Evolutionary conservation across 2,888 invertebrate genomes (phyloP), one percentile per base, ranked within the genome.

Genomic region (Eupelmus urozonus): DNA sequence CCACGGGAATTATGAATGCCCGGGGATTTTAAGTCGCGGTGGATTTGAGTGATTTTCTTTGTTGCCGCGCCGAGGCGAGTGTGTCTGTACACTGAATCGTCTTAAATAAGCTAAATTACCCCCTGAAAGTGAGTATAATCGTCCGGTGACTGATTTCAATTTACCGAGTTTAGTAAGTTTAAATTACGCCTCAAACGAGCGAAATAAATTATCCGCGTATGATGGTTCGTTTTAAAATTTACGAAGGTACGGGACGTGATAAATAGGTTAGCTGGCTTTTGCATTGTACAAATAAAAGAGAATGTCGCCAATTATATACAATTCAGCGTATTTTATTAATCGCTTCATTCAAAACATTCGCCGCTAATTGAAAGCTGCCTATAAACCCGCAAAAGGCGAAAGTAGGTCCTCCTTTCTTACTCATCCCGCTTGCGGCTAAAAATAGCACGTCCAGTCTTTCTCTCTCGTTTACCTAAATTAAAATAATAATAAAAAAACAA

Each of bases 41-140:
- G n/a, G 34, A 65, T 71, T 67, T 20, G 45, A 73, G 69, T 49
- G 69, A 69, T 69, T 78, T 73, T 66, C 62, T 49, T 60, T 34
- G 49, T 59, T 65, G 18, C 7, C 9, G 11, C n/a, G 18, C 9
- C 9, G 9, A 34, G 34, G 34, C 9, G 3, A 34, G 34, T 34
- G n/a, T n/a, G n/a, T n/a, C n/a, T n/a, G n/a, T n/a, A 2, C 27
- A 7, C 23, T 9, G 57, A 45, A 73, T 49, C 13, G 18, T 20
- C 65, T 73, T 45, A 65, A 73, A 49, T 57, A 23, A 20, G 29
- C 29, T 27, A 20, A 75, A 75, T 62, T 62, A 51, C 4, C 16
- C 4, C 40, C 49, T n/a, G 20, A 34, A 59, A 34, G 34, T 49
- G 13, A 45, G n/a, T 27, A 4, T 29, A 45, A 57, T 73, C 29